Base-by-base conservation (phyloP, 2,113 vertebrate genomes). In the Ranitomeya imitator region DNA sequence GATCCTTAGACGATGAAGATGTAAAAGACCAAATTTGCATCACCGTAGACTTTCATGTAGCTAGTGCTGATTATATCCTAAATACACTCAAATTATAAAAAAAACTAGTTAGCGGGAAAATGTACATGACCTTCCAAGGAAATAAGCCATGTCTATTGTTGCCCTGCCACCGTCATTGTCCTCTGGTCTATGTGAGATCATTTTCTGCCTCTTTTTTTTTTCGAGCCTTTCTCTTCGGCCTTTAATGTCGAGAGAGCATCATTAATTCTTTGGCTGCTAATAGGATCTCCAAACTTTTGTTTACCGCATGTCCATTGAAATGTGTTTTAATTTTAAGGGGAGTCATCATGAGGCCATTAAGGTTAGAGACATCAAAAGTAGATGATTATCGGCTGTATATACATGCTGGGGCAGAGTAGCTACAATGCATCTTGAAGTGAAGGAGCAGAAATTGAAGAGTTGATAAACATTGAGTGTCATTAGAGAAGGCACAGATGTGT, bases 281-380 rank as follows among this genome's bases (percentile, higher is more conserved):
- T 85, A 88, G 87, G 81, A 65, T 88, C 73, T 79, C 82, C 81
- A 88, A 88, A 88, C 87, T 88, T 88, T 88, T 88, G 87, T 88
- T 88, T 76, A 83, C 74, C 15, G 73, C 83, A 16, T 69, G 61
- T 79, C 82, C n/a, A 83, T 79, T 89, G 87, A 89, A 85, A 83
- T 83, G 80, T 82, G 55, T 79, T 76, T 88, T 88, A 84, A 85
- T 89, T 89, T 88, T 83, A 83, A 84, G 84, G 73, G 61, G 81
- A 85, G 81, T 89, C 87, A 89, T 89, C 59, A 89, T 79, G 76
- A 89, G 61, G 80, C 82, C 73, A 89, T 89, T 85, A 85, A 69
- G 82, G 87, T 85, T 79, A 65, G 60, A 89, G 51, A 89, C 87
- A 89, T 89, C 82, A 89, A 84, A 89, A 89, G 87, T 85, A 79